A percentile compares a stretch with the other conserved stretches of the same genome.
Conservation (phyloP, 2,113 vertebrate genomes). For the Athene cunicularia region DNA sequence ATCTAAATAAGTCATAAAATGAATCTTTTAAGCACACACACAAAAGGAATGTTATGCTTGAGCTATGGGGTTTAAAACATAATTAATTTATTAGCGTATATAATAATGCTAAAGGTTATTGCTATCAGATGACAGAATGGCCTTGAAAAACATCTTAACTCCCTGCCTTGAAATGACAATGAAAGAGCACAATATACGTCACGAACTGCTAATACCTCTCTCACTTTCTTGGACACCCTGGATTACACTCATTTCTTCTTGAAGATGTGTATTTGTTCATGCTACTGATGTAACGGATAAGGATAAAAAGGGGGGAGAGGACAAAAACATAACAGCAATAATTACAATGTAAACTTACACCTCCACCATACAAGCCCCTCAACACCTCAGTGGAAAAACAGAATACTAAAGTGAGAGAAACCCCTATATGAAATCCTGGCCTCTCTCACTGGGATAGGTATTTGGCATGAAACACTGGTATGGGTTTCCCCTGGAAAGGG, state of each 20-base stretch:
- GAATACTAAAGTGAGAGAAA: neutral
- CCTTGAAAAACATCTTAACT: neutral
- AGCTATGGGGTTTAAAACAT: neutral
- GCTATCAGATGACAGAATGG: neutral
- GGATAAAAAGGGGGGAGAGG: rapidly evolving
- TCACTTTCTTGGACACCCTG: neutral
- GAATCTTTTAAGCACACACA: neutral
- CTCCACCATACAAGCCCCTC: neutral
- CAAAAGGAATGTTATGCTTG: neutral
- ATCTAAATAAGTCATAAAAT: neutral
- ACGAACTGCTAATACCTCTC: neutral
- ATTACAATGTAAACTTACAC: neutral
- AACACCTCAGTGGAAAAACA: neutral
- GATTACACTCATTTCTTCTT: neutral
- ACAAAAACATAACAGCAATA: neutral
- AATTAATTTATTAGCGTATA: neutral
- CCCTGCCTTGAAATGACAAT: neutral
- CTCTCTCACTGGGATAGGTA: neutral
- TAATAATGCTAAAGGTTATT: neutral
- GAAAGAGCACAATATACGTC: neutral
- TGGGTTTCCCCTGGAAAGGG: neutral
- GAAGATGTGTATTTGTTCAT: neutral
- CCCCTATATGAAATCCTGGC: neutral
- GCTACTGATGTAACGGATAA: neutral
- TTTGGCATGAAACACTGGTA: neutral